A percentile compares a stretch with the other conserved stretches of the same genome.
Evolutionary conservation across 2,113 vertebrate species (phyloP).

Genomic region (Euleptes europaea): DNA sequence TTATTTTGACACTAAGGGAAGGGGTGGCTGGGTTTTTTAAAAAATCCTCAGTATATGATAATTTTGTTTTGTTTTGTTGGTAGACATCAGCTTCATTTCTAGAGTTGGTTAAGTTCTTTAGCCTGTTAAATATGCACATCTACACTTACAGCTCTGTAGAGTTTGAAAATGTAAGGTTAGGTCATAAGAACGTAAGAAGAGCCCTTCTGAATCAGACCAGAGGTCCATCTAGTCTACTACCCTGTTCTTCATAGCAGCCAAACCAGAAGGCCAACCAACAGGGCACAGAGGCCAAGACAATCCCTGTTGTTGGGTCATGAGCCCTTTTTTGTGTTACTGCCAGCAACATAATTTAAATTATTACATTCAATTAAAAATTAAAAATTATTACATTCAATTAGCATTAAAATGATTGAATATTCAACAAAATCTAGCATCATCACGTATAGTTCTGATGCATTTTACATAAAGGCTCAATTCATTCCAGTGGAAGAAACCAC

Average conservation of each 20-base stretch:
- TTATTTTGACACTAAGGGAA: constrained; percentile 1
- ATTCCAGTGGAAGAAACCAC: background rate
- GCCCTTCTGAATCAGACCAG: too few relatives aligned
- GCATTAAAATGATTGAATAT: too few relatives aligned
- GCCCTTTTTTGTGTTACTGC: background rate
- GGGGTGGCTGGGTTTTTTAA: background rate
- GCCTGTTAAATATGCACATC: background rate
- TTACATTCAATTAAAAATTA: background rate
- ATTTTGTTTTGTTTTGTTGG: background rate
- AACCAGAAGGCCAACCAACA: too few relatives aligned
- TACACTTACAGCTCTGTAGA: background rate
- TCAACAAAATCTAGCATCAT: too few relatives aligned
- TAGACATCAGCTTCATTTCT: background rate
- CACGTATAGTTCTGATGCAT: background rate
- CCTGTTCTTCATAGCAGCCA: too few relatives aligned
- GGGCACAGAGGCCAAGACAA: too few relatives aligned
- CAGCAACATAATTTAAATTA: background rate
- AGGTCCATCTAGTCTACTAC: too few relatives aligned
- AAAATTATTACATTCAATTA: too few relatives aligned
- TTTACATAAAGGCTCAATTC: background rate
- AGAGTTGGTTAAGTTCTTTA: background rate
- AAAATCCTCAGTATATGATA: background rate
- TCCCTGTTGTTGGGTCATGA: background rate
- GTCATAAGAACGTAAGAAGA: too few relatives aligned
- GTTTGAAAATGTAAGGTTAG: background rate